Percentiles rank a stretch among this genome's conserved stretches.
These are phyloP conservation scores for Rhizoglyphus robini DNA, from an alignment of 1,140 invertebrate genomes.

Conservation along the genomic window DNA sequence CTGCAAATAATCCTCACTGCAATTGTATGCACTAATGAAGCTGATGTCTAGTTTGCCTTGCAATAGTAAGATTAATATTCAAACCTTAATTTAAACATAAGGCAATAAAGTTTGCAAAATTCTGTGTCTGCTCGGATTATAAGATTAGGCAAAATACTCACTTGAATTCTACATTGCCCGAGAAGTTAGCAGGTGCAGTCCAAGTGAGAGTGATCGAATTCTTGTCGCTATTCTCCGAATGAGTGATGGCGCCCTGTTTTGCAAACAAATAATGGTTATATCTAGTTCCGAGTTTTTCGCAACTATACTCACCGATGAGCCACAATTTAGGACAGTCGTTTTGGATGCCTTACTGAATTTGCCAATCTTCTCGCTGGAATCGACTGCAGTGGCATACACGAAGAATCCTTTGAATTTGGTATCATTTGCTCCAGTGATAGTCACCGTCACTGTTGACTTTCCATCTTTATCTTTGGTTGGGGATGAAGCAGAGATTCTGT, in stretches of 20 bases:
- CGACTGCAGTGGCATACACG: background rate
- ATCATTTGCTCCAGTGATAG: background rate
- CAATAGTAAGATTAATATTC: no score
- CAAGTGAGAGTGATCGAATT: conserved; percentile 6
- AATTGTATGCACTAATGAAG: no score
- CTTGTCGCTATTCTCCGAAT: conserved; percentile 1
- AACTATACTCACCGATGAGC: background rate
- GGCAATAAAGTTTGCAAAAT: no score
- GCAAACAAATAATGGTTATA: background rate
- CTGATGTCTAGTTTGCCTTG: no score
- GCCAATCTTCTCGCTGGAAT: conserved; percentile 9
- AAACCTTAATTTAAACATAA: no score
- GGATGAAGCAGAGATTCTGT: background rate
- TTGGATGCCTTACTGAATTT: conserved; percentile 9
- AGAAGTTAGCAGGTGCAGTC: conserved; percentile 12
- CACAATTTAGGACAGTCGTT: background rate
- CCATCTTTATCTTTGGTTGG: background rate
- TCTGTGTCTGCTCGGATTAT: no score
- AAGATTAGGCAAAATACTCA: no score
- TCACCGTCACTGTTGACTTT: conserved; percentile 3
- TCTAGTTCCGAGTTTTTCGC: background rate
- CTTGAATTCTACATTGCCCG: conserved; percentile 16
- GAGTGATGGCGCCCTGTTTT: conserved; percentile 14
- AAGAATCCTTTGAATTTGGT: conserved; percentile 15
- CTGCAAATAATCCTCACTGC: no score